phyloP scores from a whole-genome alignment of 1,140 invertebrate species.

The Halyomorpha halys region DNA sequence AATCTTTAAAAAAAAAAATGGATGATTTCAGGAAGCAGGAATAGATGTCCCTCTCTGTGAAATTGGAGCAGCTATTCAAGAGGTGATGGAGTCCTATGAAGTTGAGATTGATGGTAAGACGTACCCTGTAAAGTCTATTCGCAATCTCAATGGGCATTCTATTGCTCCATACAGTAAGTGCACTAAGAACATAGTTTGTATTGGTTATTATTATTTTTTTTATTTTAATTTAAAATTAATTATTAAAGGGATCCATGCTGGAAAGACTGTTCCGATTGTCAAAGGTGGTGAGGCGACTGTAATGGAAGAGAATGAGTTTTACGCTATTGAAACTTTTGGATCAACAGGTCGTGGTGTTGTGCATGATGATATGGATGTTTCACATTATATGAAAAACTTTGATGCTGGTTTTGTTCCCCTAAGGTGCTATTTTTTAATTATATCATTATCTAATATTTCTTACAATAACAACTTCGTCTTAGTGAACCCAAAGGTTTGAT shows the following conservation, averaged over 20 bases:
- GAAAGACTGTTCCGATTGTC: slow-evolving; percentile 98
- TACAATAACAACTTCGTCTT: no score
- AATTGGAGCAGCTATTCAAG: slow-evolving; percentile 94
- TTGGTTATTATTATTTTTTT: slow-evolving; percentile 10
- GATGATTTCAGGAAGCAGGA: slow-evolving; percentile 56
- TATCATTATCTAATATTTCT: no score
- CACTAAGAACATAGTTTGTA: background rate
- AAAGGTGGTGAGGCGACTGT: slow-evolving; percentile 93
- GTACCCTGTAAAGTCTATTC: slow-evolving; percentile 93
- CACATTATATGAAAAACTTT: slow-evolving; percentile 99
- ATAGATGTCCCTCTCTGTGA: slow-evolving; percentile 97
- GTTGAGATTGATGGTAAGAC: slow-evolving; percentile 95
- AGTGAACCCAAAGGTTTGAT: no score
- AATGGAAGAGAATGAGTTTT: slow-evolving; percentile 99
- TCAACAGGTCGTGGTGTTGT: slow-evolving; percentile 94
- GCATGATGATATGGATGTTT: slow-evolving; percentile 98
- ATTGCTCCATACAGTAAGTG: slow-evolving; percentile 85
- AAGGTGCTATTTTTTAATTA: no score
- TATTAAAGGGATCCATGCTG: slow-evolving; percentile 81
- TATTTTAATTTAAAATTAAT: slow-evolving; percentile 14
- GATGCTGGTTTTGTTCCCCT: slow-evolving; percentile 86
- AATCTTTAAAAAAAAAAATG: no score
- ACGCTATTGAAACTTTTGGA: slow-evolving; percentile 99
- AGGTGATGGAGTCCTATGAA: slow-evolving; percentile 99
- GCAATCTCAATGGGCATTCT: slow-evolving; percentile 97